Evolutionary conservation across 2,888 invertebrate species (phyloP), one percentile per base, ranked within the genome.

Genomic region (Herminia tarsipennalis): DNA sequence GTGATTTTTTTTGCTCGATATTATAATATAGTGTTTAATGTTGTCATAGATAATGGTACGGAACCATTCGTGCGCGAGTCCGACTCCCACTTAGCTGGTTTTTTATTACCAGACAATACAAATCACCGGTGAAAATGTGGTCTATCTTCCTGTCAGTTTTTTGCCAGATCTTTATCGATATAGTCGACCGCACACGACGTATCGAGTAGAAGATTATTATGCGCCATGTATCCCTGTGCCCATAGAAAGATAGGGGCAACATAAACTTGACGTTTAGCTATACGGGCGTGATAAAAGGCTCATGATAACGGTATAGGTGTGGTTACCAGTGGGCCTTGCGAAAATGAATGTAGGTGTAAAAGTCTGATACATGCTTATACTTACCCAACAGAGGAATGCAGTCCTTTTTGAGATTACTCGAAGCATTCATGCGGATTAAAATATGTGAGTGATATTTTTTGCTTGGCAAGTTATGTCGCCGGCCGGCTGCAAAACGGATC

Each of bases 171-270:
- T 48, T 60, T 70, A 69, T 70, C 74, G 53, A 47, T 41, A 45
- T 50, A 34, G 56, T 35, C 49, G 73, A 76, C 76, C 76, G 41
- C 78, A 76, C 78, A 77, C 70, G 74, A 54, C 22, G 66, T 53
- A 54, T 38, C 56, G 65, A 65, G 37, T 47, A 39, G 39, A 53
- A 49, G 47, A 45, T 54, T 54, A 56, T 51, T 60, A 48, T 62
- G 48, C 56, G 43, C 42, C 46, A 49, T 62, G 33, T 45, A 44
- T 32, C 18, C 29, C 24, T 18, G 28, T 49, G 35, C 20, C 49
- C 54, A 47, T 50, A 56, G 37, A 48, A 21, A 58, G 48, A 43
- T 53, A 44, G 38, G 49, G 51, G 54, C 32, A 32, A 60, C 48
- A 33, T 49, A 53, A 56, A 24, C 29, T 28, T 24, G 13, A 55